Evolutionary conservation across 1,140 invertebrate species (phyloP), one percentile per base, ranked within the genome.

Genomic region (Berghia stephanieae): DNA sequence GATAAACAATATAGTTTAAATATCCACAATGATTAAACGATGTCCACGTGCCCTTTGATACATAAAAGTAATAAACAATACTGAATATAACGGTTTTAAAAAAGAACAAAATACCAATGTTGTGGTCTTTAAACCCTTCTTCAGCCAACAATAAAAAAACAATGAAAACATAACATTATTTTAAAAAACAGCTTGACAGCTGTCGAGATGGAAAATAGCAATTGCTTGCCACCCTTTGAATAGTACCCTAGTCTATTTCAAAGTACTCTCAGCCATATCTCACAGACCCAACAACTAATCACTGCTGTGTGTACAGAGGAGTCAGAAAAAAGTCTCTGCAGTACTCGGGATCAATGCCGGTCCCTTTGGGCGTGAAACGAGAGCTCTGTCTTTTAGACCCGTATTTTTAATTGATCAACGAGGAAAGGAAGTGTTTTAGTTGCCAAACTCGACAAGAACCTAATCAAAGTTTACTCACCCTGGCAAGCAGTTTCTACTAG

Each of bases 401-500:
- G 52, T 71, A 49, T 49, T 24, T 77, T 43, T n/a, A 68, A 52
- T 31, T 52, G 55, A 44, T 77, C 76, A 27, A 40, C 68, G 60
- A 40, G 2, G 44, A 77, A 13, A 60, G 31, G 55, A 70, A 52
- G 43, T 4, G 21, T 66, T 31, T 36, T 2, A 6, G 21, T 49
- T 52, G 10, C 5, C 4, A 27, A 46, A n/a, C 36, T 40, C 27
- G 34, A 73, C 27, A 31, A 31, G 6, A 16, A 24, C 69, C 21
- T 24, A 3, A 71, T n/a, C 34, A 10, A 24, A n/a, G 27, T 42
- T 42, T 68, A 72, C 77, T 78, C 46, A 82, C 80, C 78, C 71
- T 82, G 31, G 73, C 83, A 83, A 18, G 83, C 70, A 13, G 81
- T 76, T 27, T 77, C 80, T 6, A 79, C 78, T 10, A 83, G 71